Base-by-base conservation (phyloP, 2,113 vertebrate species). In the Callionymus lyra region DNA sequence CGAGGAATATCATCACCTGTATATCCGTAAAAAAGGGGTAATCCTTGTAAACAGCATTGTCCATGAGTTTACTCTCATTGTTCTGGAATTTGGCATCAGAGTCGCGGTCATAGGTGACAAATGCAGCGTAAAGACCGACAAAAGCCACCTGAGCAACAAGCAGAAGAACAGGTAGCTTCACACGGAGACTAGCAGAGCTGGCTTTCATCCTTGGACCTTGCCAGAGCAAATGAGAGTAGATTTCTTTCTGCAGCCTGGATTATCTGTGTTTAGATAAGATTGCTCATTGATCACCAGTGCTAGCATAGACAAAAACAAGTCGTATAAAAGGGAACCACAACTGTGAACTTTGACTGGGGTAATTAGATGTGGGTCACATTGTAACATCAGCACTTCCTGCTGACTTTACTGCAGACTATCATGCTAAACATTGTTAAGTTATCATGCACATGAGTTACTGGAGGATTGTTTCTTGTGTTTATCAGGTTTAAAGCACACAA, bases 1-100 rank as follows among this genome's bases (percentile, higher is more conserved):
- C 90, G 6, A 88, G 65, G 56, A 88, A 86, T 54, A 90, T 81
- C 87, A 91, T 90, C 61, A 90, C 70, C 58, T 92, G 87, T 42
- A 89, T 80, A 60, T 91, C 88, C 31, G 82, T 70, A 54, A 93
- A 90, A 59, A 88, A 38, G 2, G 86, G 79, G 44, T 89, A 93
- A 65, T 78, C 79, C 45, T 41, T 34, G 41, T 85, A 81, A 40
- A 90, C n/a, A 0, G 59, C 50, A 34, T 83, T 82, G 44, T 81
- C 71, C 66, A 65, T 63, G 4, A 65, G 63, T 13, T 4, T 64
- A 1, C 65, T 83, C n/a, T 50, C 34, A 35, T 86, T 83, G 0
- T 0, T 65, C 53, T 75, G 81, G 0, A 21, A 53, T 39, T 52
- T 38, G 16, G 79, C 69, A 16, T 82, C 77, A 0, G 71, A 40